phyloP scores from a whole-genome alignment of 2,888 invertebrate genomes.

The Dolichopus griseipennis region DNA sequence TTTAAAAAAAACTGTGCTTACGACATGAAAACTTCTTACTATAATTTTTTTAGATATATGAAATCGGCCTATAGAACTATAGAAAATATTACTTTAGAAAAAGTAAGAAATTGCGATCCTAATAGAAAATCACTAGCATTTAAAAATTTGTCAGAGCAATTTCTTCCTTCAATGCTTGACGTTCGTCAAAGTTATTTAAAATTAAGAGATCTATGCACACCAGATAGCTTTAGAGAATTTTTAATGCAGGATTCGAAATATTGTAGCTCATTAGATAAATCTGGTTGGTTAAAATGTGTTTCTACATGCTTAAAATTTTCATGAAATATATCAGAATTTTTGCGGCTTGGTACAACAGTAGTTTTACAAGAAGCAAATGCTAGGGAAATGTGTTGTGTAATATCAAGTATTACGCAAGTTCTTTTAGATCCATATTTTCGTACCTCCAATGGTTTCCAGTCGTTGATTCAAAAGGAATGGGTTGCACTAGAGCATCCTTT shows the following conservation, averaged over 20 bases:
- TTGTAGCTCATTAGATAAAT: constrained; percentile 65
- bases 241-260: constrained; percentile 74
- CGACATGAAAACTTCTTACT: too few relatives aligned
- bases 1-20: too few relatives aligned
- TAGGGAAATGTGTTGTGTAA: constrained; percentile 77
- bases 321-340: constrained; percentile 57
- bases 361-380: constrained; percentile 84
- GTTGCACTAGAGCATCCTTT: constrained; percentile 86
- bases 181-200: constrained; percentile 55
- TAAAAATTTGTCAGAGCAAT: constrained; percentile 54
- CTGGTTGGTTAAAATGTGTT: constrained; percentile 78
- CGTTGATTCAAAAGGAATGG: constrained; percentile 92
- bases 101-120: constrained; percentile 61
- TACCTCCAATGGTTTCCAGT: constrained; percentile 79
- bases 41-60: too few relatives aligned
- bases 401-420: constrained; percentile 79
- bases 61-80: too few relatives aligned
- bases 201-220: constrained; percentile 66
- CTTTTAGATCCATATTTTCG: constrained; percentile 76
- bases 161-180: constrained; percentile 54
- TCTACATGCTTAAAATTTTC: constrained; percentile 68
- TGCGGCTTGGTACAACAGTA: constrained; percentile 61
- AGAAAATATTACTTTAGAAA: constrained; percentile 62
- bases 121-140: constrained; percentile 53
- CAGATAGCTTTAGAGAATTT: constrained; percentile 59